phyloP scores from a whole-genome alignment of 2,797 vertebrate genomes.

The Denticeps clupeoides region DNA sequence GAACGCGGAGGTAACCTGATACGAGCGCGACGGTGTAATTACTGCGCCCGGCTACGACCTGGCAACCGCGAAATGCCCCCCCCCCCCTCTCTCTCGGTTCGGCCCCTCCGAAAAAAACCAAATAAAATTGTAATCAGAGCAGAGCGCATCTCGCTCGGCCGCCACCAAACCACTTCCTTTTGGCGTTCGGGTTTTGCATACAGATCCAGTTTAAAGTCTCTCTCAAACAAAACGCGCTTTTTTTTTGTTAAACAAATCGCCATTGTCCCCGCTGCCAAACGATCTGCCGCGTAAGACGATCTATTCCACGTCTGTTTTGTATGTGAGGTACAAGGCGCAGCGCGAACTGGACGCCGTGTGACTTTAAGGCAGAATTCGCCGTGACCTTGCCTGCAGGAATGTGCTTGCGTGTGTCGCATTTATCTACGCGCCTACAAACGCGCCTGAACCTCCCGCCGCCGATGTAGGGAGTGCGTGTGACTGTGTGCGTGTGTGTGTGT shows the following conservation, averaged over 20 bases:
- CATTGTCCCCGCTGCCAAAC: background rate
- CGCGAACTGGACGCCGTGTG: too few species aligned
- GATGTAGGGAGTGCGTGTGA: constrained; percentile 13
- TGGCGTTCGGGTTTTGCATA: constrained; percentile 15
- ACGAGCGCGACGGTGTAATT: too few species aligned
- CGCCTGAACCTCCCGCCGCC: too few species aligned
- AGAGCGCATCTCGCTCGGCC: constrained; percentile 13
- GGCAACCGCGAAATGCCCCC: too few species aligned
- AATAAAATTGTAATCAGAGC: background rate
- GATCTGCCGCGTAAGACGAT: background rate
- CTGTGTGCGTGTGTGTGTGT: constrained; percentile 29
- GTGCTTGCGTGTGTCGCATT: constrained; percentile 34
- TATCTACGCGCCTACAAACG: too few species aligned
- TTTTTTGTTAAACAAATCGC: constrained; percentile 1
- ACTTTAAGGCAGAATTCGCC: too few species aligned
- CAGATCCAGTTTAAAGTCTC: constrained; percentile 3
- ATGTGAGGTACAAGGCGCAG: too few species aligned
- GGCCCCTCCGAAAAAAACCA: too few species aligned
- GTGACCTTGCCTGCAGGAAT: constrained; percentile 31
- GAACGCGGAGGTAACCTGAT: too few species aligned
- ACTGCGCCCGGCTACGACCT: too few species aligned
- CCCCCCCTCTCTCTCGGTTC: too few species aligned
- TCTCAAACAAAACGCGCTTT: constrained; percentile 3
- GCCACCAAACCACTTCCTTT: constrained; percentile 13
- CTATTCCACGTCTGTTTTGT: background rate